Percentiles rank a stretch among this genome's conserved stretches.
These are phyloP conservation scores for Cololabis saira DNA, from an alignment of 2,113 vertebrate genomes.

Conservation along the genomic window DNA sequence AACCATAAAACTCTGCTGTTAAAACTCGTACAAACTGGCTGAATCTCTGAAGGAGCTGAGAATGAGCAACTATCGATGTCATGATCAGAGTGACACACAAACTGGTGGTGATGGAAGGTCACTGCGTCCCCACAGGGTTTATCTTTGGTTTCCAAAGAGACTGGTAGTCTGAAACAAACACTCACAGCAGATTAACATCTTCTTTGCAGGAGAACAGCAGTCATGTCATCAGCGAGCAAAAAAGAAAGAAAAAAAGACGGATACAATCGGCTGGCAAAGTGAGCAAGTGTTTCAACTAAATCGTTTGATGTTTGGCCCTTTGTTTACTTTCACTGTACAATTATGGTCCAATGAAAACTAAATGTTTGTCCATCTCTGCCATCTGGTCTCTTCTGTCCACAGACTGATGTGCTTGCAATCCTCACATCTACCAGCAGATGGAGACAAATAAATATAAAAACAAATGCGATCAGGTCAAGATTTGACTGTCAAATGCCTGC, in stretches of 20 bases:
- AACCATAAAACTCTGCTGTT: constrained; percentile 60
- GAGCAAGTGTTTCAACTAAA: too few species aligned
- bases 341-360: too few species aligned
- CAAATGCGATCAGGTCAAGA: background rate
- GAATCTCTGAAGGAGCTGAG: background rate
- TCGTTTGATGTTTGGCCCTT: too few species aligned
- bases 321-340: too few species aligned
- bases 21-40: constrained; percentile 45
- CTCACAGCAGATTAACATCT: background rate
- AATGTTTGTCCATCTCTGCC: too few species aligned
- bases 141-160: background rate
- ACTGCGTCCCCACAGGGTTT: background rate
- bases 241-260: too few species aligned
- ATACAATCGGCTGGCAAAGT: too few species aligned
- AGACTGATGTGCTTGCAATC: constrained; percentile 23
- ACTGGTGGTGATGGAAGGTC: constrained; percentile 1
- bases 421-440: constrained; percentile 63
- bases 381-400: too few species aligned
- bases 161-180: background rate
- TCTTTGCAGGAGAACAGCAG: background rate
- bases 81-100: background rate
- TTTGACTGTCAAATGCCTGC: too few species aligned
- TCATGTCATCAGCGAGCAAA: background rate
- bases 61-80: constrained; percentile 6
- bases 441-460: constrained; percentile 21